Evolutionary conservation across 2,113 vertebrate genomes (phyloP), one percentile per base, ranked within the genome.

Genomic region (Candoia aspera): DNA sequence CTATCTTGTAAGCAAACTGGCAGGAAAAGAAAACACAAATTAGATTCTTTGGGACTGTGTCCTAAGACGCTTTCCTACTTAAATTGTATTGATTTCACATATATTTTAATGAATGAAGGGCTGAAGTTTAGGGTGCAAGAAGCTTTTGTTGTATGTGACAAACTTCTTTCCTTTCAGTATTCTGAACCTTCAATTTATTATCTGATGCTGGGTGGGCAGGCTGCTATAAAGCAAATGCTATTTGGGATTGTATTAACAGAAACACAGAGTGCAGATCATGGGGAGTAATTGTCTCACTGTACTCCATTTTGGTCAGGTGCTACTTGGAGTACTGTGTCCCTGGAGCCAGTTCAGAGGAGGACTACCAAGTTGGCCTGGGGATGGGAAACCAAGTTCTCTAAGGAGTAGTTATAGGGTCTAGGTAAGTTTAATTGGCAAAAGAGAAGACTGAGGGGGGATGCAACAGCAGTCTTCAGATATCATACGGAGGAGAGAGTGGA

Each of bases 1-100:
- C 99, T 99, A 96, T 99, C 99, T 96, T 99, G 99, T 58, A 99
- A 98, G 97, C 99, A 99, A 95, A 99, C 99, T 99, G 95, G 92
- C 29, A 96, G 90, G 94, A 94, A 97, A 96, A 95, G 46, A 95
- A 95, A 79, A 96, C 0, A 37, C 29, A 1, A 62, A 90, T 96
- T 90, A 96, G 88, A 90, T 93, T 73, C 42, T 29, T 33, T 24
- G 2, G 29, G 8, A 29, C 62, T 73, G 33, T 5, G 87, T 8
- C 13, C 23, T 37, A 79, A 58, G 4, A 33, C 26, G 59, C 4
- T 85, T 91, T 37, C 21, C 26, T 33, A 29, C n/a, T n/a, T 55
- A 86, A 46, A 24, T 1, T 64, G 46, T 4, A 57, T 29, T 57
- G 2, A 91, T 87, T 91, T 29, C 8, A 91, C 24, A 46, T 33